Percentiles rank a stretch among this genome's conserved stretches.
phyloP scores from a whole-genome alignment of 2,113 vertebrate genomes.

The Nannospalax galili region DNA sequence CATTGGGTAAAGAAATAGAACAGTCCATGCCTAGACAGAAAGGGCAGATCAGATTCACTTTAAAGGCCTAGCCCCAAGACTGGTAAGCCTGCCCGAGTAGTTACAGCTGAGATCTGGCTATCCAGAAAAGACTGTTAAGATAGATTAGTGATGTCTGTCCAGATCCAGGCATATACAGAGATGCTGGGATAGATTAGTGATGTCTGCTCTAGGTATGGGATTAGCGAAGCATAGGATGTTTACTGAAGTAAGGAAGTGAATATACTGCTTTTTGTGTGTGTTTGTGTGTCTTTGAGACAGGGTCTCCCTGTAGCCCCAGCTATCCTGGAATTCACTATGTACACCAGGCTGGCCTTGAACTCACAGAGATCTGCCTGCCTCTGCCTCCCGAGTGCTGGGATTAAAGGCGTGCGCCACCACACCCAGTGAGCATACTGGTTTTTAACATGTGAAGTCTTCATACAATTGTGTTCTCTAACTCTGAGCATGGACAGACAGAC shows the following conservation, averaged over 20 bases:
- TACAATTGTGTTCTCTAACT: not conserved
- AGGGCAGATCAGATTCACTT: not conserved
- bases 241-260: not conserved
- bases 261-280: not conserved
- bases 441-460: not conserved
- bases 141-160: slow-evolving; percentile 41
- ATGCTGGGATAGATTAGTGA: not conserved
- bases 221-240: not conserved
- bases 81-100: not conserved
- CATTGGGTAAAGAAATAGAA: not conserved
- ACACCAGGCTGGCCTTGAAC: no score
- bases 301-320: no score
- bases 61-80: not conserved
- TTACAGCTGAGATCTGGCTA: not conserved
- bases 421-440: not conserved
- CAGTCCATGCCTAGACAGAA: not conserved
- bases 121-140: not conserved
- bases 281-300: no score
- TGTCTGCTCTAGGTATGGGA: slow-evolving; percentile 18
- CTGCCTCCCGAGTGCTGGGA: no score
- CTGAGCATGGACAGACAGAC: not conserved
- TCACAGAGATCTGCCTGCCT: no score
- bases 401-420: no score
- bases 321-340: no score
- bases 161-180: not conserved